Evolutionary conservation across 2,888 invertebrate genomes (phyloP).

Genomic region (Homarus gammarus): DNA sequence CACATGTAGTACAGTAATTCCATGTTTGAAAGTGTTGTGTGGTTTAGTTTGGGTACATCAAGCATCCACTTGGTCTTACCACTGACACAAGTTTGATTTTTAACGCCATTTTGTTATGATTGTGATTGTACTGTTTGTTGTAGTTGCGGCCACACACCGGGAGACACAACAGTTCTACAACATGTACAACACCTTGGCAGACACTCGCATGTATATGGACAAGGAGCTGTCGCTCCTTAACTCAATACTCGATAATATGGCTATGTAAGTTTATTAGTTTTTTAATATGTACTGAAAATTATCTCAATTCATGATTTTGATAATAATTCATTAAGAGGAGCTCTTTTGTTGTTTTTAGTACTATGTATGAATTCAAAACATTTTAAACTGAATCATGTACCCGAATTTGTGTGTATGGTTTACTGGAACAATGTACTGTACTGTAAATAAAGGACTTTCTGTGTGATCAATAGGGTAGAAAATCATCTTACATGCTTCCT

Average conservation of each 20-base stretch:
- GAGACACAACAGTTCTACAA: slow-evolving; percentile 99
- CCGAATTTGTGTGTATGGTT: too few species aligned
- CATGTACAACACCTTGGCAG: slow-evolving; percentile 95
- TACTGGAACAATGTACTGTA: too few species aligned
- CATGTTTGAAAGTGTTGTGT: too few species aligned
- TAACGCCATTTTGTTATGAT: background rate
- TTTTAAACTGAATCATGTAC: too few species aligned
- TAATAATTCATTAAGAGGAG: background rate
- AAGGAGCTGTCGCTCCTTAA: slow-evolving; percentile 93
- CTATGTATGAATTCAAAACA: background rate
- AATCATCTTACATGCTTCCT: too few species aligned
- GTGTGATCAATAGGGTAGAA: too few species aligned
- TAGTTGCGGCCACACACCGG: slow-evolving; percentile 95
- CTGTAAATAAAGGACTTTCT: too few species aligned
- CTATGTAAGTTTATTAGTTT: slow-evolving; percentile 52
- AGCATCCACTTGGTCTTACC: too few species aligned
- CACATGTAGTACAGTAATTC: too few species aligned
- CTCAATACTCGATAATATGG: slow-evolving; percentile 89
- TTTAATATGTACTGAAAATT: background rate
- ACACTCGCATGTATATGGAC: slow-evolving; percentile 94
- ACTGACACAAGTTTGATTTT: background rate
- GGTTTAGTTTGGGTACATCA: too few species aligned
- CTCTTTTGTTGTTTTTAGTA: background rate
- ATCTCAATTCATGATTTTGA: background rate
- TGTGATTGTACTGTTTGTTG: background rate